Percentiles rank a stretch among this genome's conserved stretches.
phyloP scores from a whole-genome alignment of 1,140 invertebrate species.

The Brachionus paranguensis region DNA sequence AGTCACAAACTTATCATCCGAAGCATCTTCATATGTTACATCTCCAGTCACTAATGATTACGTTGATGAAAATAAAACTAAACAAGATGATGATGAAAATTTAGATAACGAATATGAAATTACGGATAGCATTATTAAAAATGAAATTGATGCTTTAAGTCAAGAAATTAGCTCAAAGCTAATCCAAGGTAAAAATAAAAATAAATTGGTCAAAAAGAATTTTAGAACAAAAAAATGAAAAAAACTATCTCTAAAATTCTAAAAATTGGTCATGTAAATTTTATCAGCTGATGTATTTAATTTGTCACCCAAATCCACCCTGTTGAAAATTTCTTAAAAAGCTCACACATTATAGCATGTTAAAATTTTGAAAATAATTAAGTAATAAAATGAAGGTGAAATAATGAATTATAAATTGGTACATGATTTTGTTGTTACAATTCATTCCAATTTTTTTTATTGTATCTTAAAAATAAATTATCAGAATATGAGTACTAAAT shows the following conservation, averaged over 20 bases:
- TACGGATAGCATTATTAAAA: not conserved
- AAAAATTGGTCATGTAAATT: not conserved
- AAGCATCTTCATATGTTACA: slow-evolving; percentile 18
- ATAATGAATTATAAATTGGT: too few species aligned
- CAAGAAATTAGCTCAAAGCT: not conserved
- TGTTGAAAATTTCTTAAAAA: too few species aligned
- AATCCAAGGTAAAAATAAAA: not conserved
- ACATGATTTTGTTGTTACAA: too few species aligned
- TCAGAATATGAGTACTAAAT: too few species aligned
- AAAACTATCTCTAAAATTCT: not conserved
- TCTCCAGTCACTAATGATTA: not conserved
- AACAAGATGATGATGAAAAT: not conserved
- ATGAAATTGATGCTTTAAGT: not conserved
- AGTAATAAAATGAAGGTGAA: too few species aligned
- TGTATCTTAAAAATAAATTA: too few species aligned
- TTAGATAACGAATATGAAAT: slow-evolving; percentile 38
- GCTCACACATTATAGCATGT: too few species aligned
- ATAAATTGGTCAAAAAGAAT: not conserved
- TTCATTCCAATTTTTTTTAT: too few species aligned
- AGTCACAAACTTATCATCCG: slow-evolving; percentile 24
- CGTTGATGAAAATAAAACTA: not conserved
- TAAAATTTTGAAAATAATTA: too few species aligned
- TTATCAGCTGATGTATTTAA: too few species aligned
- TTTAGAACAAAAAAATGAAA: not conserved
- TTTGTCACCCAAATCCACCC: too few species aligned